Conservation (phyloP, 2,113 vertebrate species). For the Larimichthys polyactis region DNA sequence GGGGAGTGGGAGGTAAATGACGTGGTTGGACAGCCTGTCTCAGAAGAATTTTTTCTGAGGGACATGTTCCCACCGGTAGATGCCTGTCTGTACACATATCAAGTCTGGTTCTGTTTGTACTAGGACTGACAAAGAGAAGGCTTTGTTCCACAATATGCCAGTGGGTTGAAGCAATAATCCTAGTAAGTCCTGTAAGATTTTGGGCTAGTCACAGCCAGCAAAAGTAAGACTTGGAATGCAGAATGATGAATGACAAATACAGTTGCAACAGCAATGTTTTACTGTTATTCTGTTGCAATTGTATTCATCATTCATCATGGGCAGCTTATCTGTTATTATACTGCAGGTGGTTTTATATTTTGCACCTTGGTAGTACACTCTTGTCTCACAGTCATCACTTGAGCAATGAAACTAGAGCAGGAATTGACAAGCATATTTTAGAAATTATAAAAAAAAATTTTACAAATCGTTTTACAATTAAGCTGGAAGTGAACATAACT, state of each 20-base stretch:
- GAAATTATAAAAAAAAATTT: no score
- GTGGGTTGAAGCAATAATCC: conserved; percentile 56
- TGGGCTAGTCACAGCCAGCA: conserved; percentile 23
- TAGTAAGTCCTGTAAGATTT: conserved; percentile 16
- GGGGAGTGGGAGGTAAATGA: conserved; percentile 59
- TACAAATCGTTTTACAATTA: background rate
- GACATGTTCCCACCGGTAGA: conserved; percentile 77
- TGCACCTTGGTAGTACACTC: background rate
- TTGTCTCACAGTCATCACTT: background rate
- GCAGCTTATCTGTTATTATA: background rate
- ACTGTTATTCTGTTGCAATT: background rate
- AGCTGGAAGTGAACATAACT: background rate
- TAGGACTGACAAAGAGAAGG: conserved; percentile 56
- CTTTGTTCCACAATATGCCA: conserved; percentile 65
- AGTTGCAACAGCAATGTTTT: conserved; percentile 9
- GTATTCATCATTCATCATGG: no score
- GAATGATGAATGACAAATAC: conserved; percentile 9
- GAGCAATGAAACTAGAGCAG: conserved; percentile 3
- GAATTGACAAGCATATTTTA: conserved; percentile 6
- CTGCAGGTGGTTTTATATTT: conserved; percentile 2
- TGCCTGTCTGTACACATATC: conserved; percentile 68
- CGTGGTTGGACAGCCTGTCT: conserved; percentile 45
- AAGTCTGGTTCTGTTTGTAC: conserved; percentile 71
- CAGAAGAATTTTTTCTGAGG: conserved; percentile 52
- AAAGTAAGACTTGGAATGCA: conserved; percentile 33